A percentile compares a stretch with the other conserved stretches of the same genome.
Evolutionary conservation across 2,113 vertebrate species (phyloP).

Genomic region (Forbesichthys papilliferus): DNA sequence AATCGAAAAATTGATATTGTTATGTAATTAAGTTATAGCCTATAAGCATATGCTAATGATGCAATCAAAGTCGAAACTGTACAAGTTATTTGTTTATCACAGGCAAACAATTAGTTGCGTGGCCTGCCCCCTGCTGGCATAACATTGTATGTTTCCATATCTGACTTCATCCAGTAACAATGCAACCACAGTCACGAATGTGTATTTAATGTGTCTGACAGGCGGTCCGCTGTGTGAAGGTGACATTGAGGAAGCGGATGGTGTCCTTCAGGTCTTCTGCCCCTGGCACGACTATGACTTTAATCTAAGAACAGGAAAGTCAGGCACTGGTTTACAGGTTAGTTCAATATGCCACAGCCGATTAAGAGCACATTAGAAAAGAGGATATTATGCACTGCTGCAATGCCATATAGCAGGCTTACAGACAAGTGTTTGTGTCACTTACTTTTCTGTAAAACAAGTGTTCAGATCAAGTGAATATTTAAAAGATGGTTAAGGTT

Average conservation of each 20-base stretch:
- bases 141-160: background rate
- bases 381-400: background rate
- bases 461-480: background rate
- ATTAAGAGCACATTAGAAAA: background rate
- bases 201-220: constrained; percentile 34
- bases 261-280: constrained; percentile 74
- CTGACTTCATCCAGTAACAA: background rate
- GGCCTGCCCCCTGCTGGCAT: constrained; percentile 19
- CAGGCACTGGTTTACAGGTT: constrained; percentile 72
- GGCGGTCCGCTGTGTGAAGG: constrained; percentile 77
- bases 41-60: too few relatives aligned
- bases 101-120: background rate
- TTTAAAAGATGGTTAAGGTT: too few relatives aligned
- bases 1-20: background rate
- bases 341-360: constrained; percentile 1
- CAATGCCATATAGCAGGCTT: background rate
- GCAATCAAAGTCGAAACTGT: too few relatives aligned
- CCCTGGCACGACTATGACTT: constrained; percentile 80
- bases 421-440: background rate
- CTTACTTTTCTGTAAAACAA: background rate
- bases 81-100: background rate
- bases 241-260: constrained; percentile 77
- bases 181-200: background rate
- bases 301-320: constrained; percentile 72
- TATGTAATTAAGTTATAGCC: too few relatives aligned